Evolutionary conservation across 2,113 vertebrate species (phyloP).

Genomic region (Sprattus sprattus): DNA sequence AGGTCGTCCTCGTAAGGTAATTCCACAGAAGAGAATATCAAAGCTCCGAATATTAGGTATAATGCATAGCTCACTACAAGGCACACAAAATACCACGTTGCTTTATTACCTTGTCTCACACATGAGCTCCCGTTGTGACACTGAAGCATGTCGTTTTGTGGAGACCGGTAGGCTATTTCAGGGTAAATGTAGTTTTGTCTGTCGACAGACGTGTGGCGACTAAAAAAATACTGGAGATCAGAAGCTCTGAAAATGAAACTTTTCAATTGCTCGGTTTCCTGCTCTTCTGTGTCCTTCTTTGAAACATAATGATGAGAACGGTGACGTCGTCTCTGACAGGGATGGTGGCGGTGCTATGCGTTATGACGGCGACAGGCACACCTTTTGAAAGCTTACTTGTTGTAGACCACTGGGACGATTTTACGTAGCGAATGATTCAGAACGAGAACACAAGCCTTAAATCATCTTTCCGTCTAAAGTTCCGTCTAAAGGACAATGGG

Average conservation of each 20-base stretch:
- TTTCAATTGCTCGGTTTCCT: slow-evolving; percentile 9
- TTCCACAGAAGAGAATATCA: slow-evolving; percentile 91
- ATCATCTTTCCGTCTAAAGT: not conserved
- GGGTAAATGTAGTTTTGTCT: not conserved
- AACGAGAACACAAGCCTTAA: not conserved
- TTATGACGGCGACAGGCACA: slow-evolving; percentile 6
- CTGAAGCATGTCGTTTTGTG: slow-evolving; percentile 72
- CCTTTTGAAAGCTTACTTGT: not conserved
- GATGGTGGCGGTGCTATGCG: not conserved
- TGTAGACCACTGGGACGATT: not conserved
- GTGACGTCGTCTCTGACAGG: slow-evolving; percentile 11
- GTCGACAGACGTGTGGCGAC: not conserved
- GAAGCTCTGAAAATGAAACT: slow-evolving; percentile 4
- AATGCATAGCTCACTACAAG: slow-evolving; percentile 79
- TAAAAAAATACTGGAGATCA: not conserved
- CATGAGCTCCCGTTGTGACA: slow-evolving; percentile 71
- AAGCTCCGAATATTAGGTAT: slow-evolving; percentile 87
- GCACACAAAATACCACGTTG: slow-evolving; percentile 78
- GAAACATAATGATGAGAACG: not conserved
- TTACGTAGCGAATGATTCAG: not conserved
- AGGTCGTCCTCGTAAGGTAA: slow-evolving; percentile 84
- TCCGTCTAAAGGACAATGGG: not conserved
- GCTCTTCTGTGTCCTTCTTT: not conserved
- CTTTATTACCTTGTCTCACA: slow-evolving; percentile 74
- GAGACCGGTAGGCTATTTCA: not conserved